Base-by-base conservation (phyloP, 1,140 invertebrate genomes). In the Zaprionus nigranus region DNA sequence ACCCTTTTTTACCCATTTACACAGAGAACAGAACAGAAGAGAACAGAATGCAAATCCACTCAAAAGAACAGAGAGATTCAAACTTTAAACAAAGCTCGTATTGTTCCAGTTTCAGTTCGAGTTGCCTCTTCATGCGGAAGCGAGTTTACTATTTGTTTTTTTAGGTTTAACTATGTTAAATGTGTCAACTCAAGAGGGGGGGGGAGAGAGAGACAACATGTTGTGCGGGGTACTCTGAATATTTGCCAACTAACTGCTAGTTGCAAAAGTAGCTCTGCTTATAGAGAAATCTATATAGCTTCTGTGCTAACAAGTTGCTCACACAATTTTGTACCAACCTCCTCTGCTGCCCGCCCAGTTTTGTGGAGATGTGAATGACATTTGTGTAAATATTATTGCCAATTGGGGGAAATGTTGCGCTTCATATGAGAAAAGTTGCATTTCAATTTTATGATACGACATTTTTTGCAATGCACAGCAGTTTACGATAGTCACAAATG, bases 11-110 rank as follows among this genome's bases (percentile, higher is more conserved):
- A 43, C 59, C 53, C 59, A 62, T 51, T 75, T 64, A 59, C 59
- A 58, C 28, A 49, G 24, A 73, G 9, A 34, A 34, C 3, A 57
- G 11, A 43, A 57, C 51, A 57, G 15, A 43, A 22, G 11, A 13
- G 34, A 15, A 56, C 15, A 28, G 60, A 58, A 38, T 71, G 28
- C 28, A 30, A 57, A 68, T 60, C 43, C 43, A 59, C 17, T 51
- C 20, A 26, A 43, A 51, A 59, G 22, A 36, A 46, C 46, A n/a
- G 28, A 64, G 53, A 69, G 30, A 70, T 59, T 40, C 54, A 53
- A 71, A 75, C 67, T 59, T 70, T 49, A 61, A 59, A 72, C 74
- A 76, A 76, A 72, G 74, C 69, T 61, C 46, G 68, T 46, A 75
- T 76, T 76, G 74, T 76, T 36, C 15, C 17, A 24, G 38, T 34